Conservation (phyloP, 2,888 invertebrate species). For the Tenthredo scrophulariae region DNA sequence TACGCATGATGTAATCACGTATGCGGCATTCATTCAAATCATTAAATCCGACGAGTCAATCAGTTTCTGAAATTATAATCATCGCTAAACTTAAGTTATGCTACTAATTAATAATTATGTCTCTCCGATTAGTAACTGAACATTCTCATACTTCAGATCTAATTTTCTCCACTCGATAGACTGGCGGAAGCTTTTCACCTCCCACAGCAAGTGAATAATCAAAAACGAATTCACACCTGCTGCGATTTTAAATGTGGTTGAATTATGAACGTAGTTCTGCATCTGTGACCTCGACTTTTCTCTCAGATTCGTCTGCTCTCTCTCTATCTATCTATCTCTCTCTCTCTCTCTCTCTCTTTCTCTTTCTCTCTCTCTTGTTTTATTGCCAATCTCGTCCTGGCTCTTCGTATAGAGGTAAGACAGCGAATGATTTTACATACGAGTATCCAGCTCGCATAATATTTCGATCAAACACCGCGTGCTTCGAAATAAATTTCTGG, state of each 20-base stretch:
- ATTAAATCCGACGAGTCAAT: not conserved
- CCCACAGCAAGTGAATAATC: not conserved
- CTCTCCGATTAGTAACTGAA: not conserved
- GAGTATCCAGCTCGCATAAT: slow-evolving; percentile 22
- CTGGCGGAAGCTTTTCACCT: not conserved
- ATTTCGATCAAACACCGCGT: slow-evolving; percentile 31
- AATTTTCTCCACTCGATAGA: not conserved
- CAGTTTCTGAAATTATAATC: not conserved
- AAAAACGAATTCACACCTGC: slow-evolving; percentile 1
- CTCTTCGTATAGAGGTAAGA: not conserved
- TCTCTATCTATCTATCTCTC: slow-evolving; percentile 33
- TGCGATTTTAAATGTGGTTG: not conserved
- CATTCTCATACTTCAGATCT: not conserved
- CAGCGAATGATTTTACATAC: slow-evolving; percentile 2
- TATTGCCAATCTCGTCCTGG: slow-evolving; percentile 33
- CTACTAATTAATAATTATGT: not conserved
- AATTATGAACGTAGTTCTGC: slow-evolving; percentile 50
- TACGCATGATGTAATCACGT: not conserved
- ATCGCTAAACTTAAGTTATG: not conserved
- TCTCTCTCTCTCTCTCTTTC: slow-evolving; percentile 29
- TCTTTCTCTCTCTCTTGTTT: slow-evolving; percentile 12
- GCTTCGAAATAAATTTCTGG: not conserved
- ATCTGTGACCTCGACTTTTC: slow-evolving; percentile 48
- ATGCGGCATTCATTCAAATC: not conserved
- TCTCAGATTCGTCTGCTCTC: slow-evolving; percentile 16